These are phyloP conservation scores for Callyntrura sp. DNA, from an alignment of 2,888 invertebrate genomes.

Conservation along the genomic window DNA sequence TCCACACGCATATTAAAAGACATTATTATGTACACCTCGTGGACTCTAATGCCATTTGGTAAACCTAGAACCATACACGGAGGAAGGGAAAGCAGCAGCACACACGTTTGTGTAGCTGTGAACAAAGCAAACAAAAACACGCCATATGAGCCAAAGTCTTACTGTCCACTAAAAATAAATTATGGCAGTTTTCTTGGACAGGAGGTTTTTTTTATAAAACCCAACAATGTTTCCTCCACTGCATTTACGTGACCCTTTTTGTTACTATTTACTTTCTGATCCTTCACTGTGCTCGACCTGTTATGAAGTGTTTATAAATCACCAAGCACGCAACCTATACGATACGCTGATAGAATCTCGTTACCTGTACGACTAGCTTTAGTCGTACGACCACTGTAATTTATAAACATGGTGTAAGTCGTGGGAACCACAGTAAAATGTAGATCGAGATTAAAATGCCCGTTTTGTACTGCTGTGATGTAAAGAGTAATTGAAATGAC, in stretches of 20 bases:
- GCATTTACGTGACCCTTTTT: neutral
- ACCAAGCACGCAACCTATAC: too few species aligned
- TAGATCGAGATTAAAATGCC: neutral
- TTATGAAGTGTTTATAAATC: too few species aligned
- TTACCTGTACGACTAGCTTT: neutral
- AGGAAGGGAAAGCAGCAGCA: slow-evolving; percentile 13
- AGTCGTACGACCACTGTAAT: neutral
- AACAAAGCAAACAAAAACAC: slow-evolving; percentile 5
- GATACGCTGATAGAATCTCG: too few species aligned
- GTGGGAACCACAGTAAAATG: neutral
- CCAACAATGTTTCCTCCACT: neutral
- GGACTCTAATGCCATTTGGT: slow-evolving; percentile 6
- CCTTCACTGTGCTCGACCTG: neutral
- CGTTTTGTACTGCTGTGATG: neutral
- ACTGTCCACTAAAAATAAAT: slow-evolving; percentile 65
- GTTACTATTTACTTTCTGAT: slow-evolving; percentile 11
- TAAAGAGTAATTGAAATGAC: slow-evolving; percentile 41
- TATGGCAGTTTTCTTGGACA: slow-evolving; percentile 60
- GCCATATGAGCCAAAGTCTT: neutral
- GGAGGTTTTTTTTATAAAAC: slow-evolving; percentile 16
- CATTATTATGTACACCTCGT: slow-evolving; percentile 11
- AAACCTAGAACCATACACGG: neutral
- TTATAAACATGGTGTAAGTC: neutral
- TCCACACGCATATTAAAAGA: neutral
- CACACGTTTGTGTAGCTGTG: neutral